Conservation (phyloP, 1,140 invertebrate genomes). For the Brachionus asplanchnoidis region DNA sequence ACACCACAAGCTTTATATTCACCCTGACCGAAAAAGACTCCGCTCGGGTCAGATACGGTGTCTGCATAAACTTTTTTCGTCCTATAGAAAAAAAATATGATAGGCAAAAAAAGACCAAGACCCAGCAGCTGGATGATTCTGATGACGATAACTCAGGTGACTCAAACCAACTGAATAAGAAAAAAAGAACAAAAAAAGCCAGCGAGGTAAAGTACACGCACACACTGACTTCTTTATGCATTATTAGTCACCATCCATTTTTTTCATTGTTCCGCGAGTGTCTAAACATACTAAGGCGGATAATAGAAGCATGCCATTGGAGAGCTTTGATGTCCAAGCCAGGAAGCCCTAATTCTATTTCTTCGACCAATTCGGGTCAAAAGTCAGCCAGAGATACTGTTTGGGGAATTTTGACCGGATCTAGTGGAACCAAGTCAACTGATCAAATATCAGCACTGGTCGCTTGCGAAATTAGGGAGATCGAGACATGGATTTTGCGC, state of each 20-base stretch:
- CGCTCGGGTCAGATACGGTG: constrained; percentile 71
- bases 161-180: not conserved
- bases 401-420: constrained; percentile 65
- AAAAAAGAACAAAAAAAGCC: constrained; percentile 45
- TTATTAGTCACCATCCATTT: constrained; percentile 97
- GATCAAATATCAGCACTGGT: constrained; percentile 67
- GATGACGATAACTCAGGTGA: not conserved
- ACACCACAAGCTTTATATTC: constrained; percentile 94
- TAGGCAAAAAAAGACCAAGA: not conserved
- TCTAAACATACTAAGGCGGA: constrained; percentile 83
- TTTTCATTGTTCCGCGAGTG: constrained; percentile 95
- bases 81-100: constrained; percentile 52
- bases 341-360: constrained; percentile 46
- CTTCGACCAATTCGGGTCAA: constrained; percentile 43
- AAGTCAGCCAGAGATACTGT: constrained; percentile 72
- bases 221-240: constrained; percentile 89
- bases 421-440: constrained; percentile 59
- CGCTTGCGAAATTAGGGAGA: constrained; percentile 88
- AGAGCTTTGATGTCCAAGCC: constrained; percentile 81
- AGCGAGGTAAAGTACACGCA: constrained; percentile 54
- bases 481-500: constrained; percentile 95
- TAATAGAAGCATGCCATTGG: constrained; percentile 90
- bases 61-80: constrained; percentile 92
- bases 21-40: constrained; percentile 98
- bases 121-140: not conserved